phyloP scores from a whole-genome alignment of 1,140 invertebrate species.

The Zaprionus kolodkinae region DNA sequence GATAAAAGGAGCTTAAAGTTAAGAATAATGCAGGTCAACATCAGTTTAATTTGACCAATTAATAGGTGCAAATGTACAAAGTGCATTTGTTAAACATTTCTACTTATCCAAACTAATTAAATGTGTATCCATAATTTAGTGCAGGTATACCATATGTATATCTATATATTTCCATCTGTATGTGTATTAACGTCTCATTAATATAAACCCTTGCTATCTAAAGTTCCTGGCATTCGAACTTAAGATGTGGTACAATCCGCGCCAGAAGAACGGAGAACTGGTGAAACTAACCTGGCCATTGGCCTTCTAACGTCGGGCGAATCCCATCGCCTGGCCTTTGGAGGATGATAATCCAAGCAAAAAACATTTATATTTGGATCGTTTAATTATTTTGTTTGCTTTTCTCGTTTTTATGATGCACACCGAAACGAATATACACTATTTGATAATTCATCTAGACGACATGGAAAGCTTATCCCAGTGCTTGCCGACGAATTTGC shows the following conservation, averaged over 20 bases:
- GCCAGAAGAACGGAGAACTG: slow-evolving; percentile 12
- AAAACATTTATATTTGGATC: slow-evolving; percentile 1
- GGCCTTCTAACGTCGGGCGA: background rate
- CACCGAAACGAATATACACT: slow-evolving; percentile 42
- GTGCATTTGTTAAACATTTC: background rate
- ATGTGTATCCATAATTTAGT: background rate
- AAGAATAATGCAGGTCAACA: background rate
- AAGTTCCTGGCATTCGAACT: background rate
- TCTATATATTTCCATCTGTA: background rate
- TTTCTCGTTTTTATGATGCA: slow-evolving; percentile 31
- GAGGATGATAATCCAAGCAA: slow-evolving; percentile 29
- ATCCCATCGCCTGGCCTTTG: slow-evolving; percentile 21
- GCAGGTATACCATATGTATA: background rate
- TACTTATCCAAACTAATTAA: slow-evolving; percentile 4
- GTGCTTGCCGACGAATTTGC: slow-evolving; percentile 33
- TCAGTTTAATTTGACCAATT: background rate
- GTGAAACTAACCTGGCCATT: slow-evolving; percentile 25
- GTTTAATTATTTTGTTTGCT: slow-evolving; percentile 9
- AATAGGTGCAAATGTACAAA: slow-evolving; percentile 2
- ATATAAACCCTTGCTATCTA: background rate
- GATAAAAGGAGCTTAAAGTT: background rate
- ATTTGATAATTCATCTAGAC: slow-evolving; percentile 24
- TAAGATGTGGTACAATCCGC: slow-evolving; percentile 20
- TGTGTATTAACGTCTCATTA: background rate
- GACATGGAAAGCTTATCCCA: slow-evolving; percentile 36